Conservation (phyloP, 2,113 vertebrate genomes). For the Cynoglossus semilaevis region DNA sequence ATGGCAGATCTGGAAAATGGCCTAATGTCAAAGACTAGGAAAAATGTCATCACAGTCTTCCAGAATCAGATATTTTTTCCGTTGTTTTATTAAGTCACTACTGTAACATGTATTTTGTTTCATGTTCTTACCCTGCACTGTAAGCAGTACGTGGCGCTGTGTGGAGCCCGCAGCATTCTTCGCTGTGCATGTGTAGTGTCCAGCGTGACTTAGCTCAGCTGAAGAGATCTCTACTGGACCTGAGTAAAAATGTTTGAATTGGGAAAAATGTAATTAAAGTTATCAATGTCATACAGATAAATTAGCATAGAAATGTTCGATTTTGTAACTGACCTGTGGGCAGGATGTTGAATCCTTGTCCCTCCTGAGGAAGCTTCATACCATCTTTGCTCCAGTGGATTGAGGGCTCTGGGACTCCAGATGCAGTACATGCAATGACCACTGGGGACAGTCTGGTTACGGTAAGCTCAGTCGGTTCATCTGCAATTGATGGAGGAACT, state of each 20-base stretch:
- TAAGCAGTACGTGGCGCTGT: constrained; percentile 82
- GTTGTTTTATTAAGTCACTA: too few species aligned
- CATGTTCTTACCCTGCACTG: constrained; percentile 82
- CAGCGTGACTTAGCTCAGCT: constrained; percentile 82
- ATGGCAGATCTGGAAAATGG: neutral
- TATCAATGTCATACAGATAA: too few species aligned
- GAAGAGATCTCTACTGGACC: constrained; percentile 86
- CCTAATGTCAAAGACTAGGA: neutral
- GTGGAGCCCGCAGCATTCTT: constrained; percentile 86
- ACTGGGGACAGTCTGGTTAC: constrained; percentile 84
- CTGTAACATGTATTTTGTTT: neutral
- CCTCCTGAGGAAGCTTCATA: constrained; percentile 74
- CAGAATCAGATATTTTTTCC: neutral
- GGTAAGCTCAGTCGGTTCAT: constrained; percentile 86
- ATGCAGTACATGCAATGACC: constrained; percentile 85
- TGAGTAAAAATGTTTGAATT: constrained; percentile 40
- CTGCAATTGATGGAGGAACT: constrained; percentile 96
- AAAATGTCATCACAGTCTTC: neutral
- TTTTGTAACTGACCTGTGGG: constrained; percentile 79
- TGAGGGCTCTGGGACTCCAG: constrained; percentile 85
- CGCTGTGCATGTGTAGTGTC: constrained; percentile 85
- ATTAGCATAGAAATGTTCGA: too few species aligned
- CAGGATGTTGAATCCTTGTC: constrained; percentile 83
- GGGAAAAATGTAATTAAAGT: too few species aligned
- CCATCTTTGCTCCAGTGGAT: constrained; percentile 92